A percentile compares a stretch with the other conserved stretches of the same genome.
phyloP scores from a whole-genome alignment of 2,797 vertebrate species.

The Arnoldichthys spilopterus region DNA sequence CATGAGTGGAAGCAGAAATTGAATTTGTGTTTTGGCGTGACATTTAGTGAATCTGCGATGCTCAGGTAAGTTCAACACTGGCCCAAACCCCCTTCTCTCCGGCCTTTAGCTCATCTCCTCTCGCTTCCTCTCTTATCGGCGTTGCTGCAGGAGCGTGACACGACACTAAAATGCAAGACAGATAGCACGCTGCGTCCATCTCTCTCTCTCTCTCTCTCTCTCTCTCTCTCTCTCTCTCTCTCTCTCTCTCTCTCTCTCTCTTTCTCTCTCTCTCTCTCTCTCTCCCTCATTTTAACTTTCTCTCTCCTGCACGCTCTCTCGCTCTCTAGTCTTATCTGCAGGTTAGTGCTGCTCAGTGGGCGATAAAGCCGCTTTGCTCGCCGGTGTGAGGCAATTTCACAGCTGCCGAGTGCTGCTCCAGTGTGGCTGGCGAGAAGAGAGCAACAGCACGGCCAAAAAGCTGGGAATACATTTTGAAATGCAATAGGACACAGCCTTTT shows the following conservation, averaged over 20 bases:
- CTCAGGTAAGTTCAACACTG: conserved; percentile 31
- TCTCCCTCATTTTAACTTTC: conserved; percentile 6
- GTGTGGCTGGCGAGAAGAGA: conserved; percentile 26
- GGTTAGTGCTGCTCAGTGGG: conserved; percentile 56
- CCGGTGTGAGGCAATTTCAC: conserved; percentile 56
- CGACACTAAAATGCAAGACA: conserved; percentile 43
- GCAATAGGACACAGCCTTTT: conserved; percentile 53
- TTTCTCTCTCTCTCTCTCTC: conserved; percentile 1
- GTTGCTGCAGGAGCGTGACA: conserved; percentile 39
- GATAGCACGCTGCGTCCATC: conserved; percentile 26
- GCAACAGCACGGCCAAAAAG: conserved; percentile 37
- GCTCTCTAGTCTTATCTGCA: conserved; percentile 51
- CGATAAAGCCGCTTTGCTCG: conserved; percentile 59
- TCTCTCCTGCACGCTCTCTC: not conserved
- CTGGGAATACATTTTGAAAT: conserved; percentile 40
- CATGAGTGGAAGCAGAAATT: conserved; percentile 32
- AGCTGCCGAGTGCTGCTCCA: conserved; percentile 53
- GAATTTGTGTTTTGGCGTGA: conserved; percentile 39
- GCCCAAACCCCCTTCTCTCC: conserved; percentile 27
- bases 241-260: not conserved
- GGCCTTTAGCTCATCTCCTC: conserved; percentile 42
- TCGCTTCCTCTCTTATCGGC: conserved; percentile 55
- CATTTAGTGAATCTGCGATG: conserved; percentile 30
- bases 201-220: not conserved
- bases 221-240: not conserved